phyloP scores from a whole-genome alignment of 2,888 invertebrate species.

The Aleiodes testaceus region DNA sequence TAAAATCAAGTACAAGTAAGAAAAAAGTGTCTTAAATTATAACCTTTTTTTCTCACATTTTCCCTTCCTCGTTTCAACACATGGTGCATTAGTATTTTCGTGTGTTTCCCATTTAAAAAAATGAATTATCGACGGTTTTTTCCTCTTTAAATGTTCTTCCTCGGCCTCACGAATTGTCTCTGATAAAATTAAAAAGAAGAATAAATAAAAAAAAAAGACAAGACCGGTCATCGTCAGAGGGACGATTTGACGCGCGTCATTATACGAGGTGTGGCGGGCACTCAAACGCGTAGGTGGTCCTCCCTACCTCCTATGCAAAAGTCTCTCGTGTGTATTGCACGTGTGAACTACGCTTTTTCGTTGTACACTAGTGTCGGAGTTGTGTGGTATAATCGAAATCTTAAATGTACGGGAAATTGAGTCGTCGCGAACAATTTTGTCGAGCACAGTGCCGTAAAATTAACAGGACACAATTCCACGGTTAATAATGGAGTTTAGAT shows the following conservation, averaged over 20 bases:
- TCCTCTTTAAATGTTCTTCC: no score
- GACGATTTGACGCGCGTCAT: conserved; percentile 65
- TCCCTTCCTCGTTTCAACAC: background rate
- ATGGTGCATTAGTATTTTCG: no score
- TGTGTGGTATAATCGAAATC: conserved; percentile 28
- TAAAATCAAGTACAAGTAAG: background rate
- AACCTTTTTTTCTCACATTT: background rate
- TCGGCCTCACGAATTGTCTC: background rate
- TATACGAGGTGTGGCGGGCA: conserved; percentile 67
- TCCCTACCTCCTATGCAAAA: conserved; percentile 9
- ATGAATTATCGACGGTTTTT: no score
- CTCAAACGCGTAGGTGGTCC: conserved; percentile 65
- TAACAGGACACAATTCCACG: conserved; percentile 31
- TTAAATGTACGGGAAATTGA: conserved; percentile 17
- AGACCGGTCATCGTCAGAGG: conserved; percentile 37
- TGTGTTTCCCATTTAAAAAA: no score
- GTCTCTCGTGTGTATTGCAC: conserved; percentile 34
- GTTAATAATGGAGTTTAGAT: conserved; percentile 31
- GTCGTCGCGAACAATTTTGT: conserved; percentile 29
- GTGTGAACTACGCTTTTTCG: conserved; percentile 35
- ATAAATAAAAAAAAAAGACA: background rate
- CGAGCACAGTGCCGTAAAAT: conserved; percentile 29
- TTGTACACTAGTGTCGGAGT: background rate
- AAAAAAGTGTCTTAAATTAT: background rate
- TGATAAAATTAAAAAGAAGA: background rate